A percentile compares a stretch with the other conserved stretches of the same genome.
Evolutionary conservation across 2,113 vertebrate species (phyloP).

Genomic region (Alligator mississippiensis): DNA sequence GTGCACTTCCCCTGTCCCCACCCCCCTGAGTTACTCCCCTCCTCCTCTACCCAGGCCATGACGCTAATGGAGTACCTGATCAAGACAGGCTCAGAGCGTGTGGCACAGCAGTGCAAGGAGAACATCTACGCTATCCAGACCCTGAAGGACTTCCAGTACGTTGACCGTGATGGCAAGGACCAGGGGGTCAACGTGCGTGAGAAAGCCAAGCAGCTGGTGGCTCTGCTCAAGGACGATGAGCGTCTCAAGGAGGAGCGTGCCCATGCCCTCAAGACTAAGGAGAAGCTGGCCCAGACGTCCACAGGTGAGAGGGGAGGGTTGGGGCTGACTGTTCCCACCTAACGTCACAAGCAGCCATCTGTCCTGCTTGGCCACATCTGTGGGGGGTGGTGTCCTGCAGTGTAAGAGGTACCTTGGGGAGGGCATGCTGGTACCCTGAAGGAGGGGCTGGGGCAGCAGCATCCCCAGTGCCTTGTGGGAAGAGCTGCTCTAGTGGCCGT

Average conservation of each 20-base stretch:
- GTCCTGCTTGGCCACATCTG: no score
- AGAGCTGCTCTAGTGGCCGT: no score
- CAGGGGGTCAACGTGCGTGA: constrained; percentile 94
- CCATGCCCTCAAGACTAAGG: constrained; percentile 90
- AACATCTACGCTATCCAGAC: constrained; percentile 95
- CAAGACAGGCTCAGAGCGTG: constrained; percentile 93
- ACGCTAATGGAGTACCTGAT: constrained; percentile 94
- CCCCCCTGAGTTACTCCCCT: no score
- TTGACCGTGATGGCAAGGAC: constrained; percentile 93
- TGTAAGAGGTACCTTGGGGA: neutral
- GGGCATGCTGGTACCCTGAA: constrained; percentile 78
- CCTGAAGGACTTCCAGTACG: constrained; percentile 95
- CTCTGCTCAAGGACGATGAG: constrained; percentile 90
- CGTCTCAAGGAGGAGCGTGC: constrained; percentile 89
- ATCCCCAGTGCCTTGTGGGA: no score
- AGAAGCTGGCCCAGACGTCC: constrained; percentile 81
- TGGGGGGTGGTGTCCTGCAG: no score
- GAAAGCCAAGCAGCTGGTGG: constrained; percentile 93
- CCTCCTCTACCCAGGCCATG: constrained; percentile 79
- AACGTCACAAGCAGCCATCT: no score
- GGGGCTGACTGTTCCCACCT: no score
- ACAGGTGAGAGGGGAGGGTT: constrained; percentile 80
- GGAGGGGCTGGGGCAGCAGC: neutral
- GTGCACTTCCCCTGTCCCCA: no score
- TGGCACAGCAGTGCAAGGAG: constrained; percentile 92